Conservation (phyloP, 2,888 invertebrate genomes). For the Helobdella robusta region DNA sequence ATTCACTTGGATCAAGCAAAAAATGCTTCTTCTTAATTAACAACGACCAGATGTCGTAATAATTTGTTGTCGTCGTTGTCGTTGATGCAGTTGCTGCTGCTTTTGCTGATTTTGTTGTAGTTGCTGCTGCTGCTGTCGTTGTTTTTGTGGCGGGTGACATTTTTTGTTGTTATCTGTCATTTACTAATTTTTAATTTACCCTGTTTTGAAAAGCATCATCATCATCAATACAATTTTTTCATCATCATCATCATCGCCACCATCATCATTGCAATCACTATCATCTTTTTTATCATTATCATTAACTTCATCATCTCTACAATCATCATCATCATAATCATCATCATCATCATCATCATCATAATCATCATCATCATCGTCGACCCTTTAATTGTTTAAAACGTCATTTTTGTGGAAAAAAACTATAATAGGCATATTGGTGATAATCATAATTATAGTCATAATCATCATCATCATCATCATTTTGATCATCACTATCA, state of each 20-base stretch:
- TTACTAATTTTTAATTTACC: too few relatives aligned
- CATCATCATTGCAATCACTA: not conserved
- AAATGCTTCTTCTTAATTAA: too few relatives aligned
- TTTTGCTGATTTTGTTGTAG: too few relatives aligned
- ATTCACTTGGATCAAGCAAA: too few relatives aligned
- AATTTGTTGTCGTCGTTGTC: too few relatives aligned
- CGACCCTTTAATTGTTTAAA: not conserved
- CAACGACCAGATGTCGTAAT: too few relatives aligned
- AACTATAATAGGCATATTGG: not conserved
- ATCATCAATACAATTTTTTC: not conserved
- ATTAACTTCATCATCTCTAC: not conserved
- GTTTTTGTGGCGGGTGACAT: too few relatives aligned
- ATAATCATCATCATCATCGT: not conserved
- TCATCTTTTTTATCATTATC: not conserved
- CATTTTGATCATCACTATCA: slow-evolving; percentile 4
- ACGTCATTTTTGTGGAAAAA: too few relatives aligned
- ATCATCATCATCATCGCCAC: not conserved
- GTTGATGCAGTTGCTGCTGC: too few relatives aligned
- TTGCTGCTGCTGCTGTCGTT: too few relatives aligned
- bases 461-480: slow-evolving; percentile 15
- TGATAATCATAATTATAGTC: slow-evolving; percentile 2
- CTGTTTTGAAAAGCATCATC: too few relatives aligned
- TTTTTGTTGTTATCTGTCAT: too few relatives aligned
- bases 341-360: slow-evolving; percentile 16
- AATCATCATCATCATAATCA: not conserved